Conservation (phyloP, 2,113 vertebrate genomes). For the Rutilus rutilus region DNA sequence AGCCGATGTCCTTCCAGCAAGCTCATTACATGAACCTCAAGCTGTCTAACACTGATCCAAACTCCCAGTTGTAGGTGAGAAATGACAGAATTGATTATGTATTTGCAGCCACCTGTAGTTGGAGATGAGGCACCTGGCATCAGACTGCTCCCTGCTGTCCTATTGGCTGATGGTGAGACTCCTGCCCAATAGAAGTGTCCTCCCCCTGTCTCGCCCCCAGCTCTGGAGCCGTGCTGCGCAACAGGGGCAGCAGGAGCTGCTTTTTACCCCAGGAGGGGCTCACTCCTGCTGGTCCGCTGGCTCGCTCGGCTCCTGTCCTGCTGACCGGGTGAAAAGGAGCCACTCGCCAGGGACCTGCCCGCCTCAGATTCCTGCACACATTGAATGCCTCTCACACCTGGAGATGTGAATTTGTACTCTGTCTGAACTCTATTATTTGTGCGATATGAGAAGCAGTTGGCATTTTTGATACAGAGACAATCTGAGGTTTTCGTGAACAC, state of each 20-base stretch:
- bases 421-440: constrained; percentile 46
- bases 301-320: constrained; percentile 49
- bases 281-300: constrained; percentile 49
- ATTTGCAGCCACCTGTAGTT: constrained; percentile 48
- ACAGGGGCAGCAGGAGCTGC: constrained; percentile 54
- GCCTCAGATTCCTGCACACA: constrained; percentile 57
- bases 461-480: constrained; percentile 39
- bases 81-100: constrained; percentile 41
- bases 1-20: neutral
- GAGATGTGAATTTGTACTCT: constrained; percentile 50
- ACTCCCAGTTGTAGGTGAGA: constrained; percentile 42
- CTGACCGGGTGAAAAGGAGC: constrained; percentile 53
- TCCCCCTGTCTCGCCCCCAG: constrained; percentile 40
- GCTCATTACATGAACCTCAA: constrained; percentile 42
- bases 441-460: constrained; percentile 46
- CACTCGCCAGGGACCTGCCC: constrained; percentile 52
- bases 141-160: constrained; percentile 44
- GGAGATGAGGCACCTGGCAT: constrained; percentile 50
- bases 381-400: constrained; percentile 53
- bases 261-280: constrained; percentile 59
- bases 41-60: constrained; percentile 40
- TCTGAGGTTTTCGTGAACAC: constrained; percentile 9
- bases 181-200: constrained; percentile 35
- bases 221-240: constrained; percentile 27
- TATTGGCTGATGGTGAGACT: constrained; percentile 42